phyloP scores from a whole-genome alignment of 2,113 vertebrate species.

The Brachypodius melanocephalos region DNA sequence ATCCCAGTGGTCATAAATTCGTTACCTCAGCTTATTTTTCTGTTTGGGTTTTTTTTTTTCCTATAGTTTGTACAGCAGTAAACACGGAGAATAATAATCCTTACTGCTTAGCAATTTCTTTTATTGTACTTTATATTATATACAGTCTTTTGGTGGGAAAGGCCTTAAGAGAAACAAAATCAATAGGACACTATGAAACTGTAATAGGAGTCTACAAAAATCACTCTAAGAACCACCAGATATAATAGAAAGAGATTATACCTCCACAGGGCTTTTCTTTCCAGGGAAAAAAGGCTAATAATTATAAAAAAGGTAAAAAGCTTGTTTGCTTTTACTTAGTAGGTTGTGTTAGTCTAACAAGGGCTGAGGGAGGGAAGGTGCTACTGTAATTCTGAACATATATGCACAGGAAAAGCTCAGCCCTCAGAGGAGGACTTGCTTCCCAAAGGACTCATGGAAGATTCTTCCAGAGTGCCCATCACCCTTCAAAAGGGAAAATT shows the following conservation, averaged over 20 bases:
- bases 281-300: neutral
- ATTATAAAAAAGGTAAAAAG: neutral
- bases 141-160: neutral
- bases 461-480: neutral
- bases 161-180: constrained; percentile 37
- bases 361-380: neutral
- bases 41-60: neutral
- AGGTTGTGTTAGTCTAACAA: neutral
- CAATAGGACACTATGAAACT: constrained; percentile 33
- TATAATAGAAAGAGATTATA: constrained; percentile 13
- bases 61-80: neutral
- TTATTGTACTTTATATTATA: constrained; percentile 1
- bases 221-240: neutral
- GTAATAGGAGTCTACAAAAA: constrained; percentile 26
- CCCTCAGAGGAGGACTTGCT: neutral
- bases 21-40: neutral
- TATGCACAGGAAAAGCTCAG: neutral
- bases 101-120: constrained; percentile 37
- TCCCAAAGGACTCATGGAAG: neutral
- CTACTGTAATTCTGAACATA: neutral
- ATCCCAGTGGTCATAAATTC: neutral
- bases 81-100: constrained; percentile 15
- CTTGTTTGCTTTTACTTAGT: neutral
- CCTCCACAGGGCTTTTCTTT: neutral
- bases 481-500: fast-evolving